Percentiles rank a stretch among this genome's conserved stretches.
These are phyloP conservation scores for Oplegnathus fasciatus DNA, from an alignment of 2,113 vertebrate genomes.

Conservation along the genomic window DNA sequence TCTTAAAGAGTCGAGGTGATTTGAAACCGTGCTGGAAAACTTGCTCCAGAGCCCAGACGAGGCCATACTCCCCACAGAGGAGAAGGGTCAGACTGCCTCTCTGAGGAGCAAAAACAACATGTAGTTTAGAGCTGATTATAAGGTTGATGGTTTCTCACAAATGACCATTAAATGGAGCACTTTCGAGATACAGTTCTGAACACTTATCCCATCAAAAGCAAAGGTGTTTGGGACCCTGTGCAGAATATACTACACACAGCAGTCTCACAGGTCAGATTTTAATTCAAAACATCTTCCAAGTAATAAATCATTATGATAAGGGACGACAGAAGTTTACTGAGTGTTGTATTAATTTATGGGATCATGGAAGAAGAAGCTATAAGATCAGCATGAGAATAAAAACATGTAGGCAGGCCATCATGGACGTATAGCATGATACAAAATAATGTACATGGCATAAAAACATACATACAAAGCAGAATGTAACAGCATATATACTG, in stretches of 20 bases:
- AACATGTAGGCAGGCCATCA: not conserved
- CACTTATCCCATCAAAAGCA: not conserved
- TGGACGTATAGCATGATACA: not conserved
- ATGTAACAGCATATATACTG: not conserved
- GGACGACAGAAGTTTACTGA: too few species aligned
- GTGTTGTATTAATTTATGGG: not conserved
- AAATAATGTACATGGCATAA: not conserved
- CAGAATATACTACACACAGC: not conserved
- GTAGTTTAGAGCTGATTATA: not conserved
- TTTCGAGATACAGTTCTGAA: not conserved
- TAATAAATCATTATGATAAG: not conserved
- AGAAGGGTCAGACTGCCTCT: slow-evolving; percentile 95
- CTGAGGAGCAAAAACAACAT: slow-evolving; percentile 54
- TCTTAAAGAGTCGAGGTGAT: slow-evolving; percentile 97
- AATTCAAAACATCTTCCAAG: not conserved
- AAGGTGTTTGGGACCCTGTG: not conserved
- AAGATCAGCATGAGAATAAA: not conserved
- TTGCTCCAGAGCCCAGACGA: slow-evolving; percentile 97
- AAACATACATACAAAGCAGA: not conserved
- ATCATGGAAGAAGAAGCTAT: not conserved
- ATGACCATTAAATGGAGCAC: not conserved
- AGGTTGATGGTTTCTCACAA: not conserved
- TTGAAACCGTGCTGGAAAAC: slow-evolving; percentile 99
- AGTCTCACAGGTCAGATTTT: not conserved
- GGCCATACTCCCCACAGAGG: slow-evolving; percentile 96